These are phyloP conservation scores for Whitmania pigra DNA, from an alignment of 1,140 invertebrate genomes.

Conservation along the genomic window DNA sequence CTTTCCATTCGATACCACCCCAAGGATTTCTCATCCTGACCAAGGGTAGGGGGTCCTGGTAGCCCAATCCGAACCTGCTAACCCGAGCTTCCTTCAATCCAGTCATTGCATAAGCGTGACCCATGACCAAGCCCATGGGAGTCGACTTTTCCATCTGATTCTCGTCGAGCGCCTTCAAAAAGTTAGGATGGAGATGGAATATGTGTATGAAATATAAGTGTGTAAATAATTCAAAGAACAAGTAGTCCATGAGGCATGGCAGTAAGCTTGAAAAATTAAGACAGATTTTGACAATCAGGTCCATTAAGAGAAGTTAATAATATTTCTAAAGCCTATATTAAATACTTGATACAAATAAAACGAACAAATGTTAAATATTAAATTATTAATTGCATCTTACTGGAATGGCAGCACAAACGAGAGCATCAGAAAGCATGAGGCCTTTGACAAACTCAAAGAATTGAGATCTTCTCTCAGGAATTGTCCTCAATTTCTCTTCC, in stretches of 20 bases:
- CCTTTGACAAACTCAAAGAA: slow-evolving; percentile 43
- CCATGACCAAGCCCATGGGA: slow-evolving; percentile 66
- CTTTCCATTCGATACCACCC: slow-evolving; percentile 95
- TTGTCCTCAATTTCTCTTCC: slow-evolving; percentile 37
- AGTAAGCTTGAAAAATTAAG: no score
- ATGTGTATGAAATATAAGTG: no score
- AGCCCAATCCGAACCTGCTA: slow-evolving; percentile 45
- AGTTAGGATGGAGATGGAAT: background rate
- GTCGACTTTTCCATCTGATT: slow-evolving; percentile 63
- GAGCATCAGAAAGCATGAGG: slow-evolving; percentile 43
- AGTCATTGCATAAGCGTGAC: slow-evolving; percentile 81
- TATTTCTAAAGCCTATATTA: no score
- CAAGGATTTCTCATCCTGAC: slow-evolving; percentile 80
- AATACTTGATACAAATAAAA: background rate
- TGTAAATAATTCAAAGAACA: no score
- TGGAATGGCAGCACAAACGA: slow-evolving; percentile 47
- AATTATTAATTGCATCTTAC: slow-evolving; percentile 31
- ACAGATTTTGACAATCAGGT: no score
- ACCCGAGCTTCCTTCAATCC: slow-evolving; percentile 49
- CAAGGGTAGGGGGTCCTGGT: slow-evolving; percentile 47
- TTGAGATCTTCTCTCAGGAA: slow-evolving; percentile 40
- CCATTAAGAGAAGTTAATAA: no score
- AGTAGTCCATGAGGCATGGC: no score
- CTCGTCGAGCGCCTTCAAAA: slow-evolving; percentile 33
- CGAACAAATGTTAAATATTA: background rate